A percentile compares a stretch with the other conserved stretches of the same genome.
Evolutionary conservation across 2,888 invertebrate species (phyloP).

Genomic region (Heliconius erato): DNA sequence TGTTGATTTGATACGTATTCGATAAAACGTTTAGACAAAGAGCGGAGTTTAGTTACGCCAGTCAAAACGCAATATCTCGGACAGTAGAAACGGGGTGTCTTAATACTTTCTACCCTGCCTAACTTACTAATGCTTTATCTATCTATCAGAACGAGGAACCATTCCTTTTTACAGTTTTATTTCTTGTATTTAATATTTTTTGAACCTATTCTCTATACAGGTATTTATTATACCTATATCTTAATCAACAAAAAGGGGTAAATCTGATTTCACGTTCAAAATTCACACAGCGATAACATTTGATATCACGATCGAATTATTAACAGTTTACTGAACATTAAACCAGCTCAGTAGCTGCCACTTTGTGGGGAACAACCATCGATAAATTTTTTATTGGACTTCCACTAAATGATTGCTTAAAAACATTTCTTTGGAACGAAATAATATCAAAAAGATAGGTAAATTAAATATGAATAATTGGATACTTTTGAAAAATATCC

Average conservation of each 20-base stretch:
- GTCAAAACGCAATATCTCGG: no score
- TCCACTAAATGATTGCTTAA: constrained; percentile 25
- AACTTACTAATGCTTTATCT: no score
- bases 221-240: neutral
- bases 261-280: constrained; percentile 16
- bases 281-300: constrained; percentile 13
- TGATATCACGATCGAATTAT: constrained; percentile 27
- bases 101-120: no score
- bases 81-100: no score
- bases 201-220: neutral
- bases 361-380: constrained; percentile 37
- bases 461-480: neutral
- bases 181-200: no score
- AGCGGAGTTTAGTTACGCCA: no score
- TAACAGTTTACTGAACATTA: constrained; percentile 39
- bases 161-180: no score
- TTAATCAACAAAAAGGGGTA: neutral
- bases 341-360: constrained; percentile 33
- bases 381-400: constrained; percentile 37
- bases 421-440: neutral
- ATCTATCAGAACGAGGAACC: no score
- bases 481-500: neutral
- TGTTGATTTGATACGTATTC: no score
- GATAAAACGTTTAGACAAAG: no score
- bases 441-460: neutral